Base-by-base conservation (phyloP, 1,140 invertebrate genomes). In the Oryzaephilus surinamensis region DNA sequence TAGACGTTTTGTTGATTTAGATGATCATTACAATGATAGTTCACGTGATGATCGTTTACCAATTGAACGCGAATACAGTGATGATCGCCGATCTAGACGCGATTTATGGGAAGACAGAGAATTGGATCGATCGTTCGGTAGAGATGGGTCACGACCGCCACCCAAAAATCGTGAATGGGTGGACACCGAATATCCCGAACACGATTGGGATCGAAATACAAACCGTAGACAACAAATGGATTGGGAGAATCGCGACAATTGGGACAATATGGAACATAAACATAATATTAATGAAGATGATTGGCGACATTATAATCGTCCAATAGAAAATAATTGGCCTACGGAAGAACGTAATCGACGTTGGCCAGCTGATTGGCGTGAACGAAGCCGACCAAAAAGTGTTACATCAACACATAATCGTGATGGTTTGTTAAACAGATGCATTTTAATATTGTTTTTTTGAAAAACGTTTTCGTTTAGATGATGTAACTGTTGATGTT, bases 131-230 rank as follows among this genome's bases (percentile, higher is more conserved):
- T 24, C 41, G 8, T 60, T 56, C 38, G 43, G 34, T 8, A 41
- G 55, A 13, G 51, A 51, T 15, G 54, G 56, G 32, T 48, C 44
- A 1, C 35, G 52, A 31, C 43, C 45, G 2, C 32, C 31, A 2
- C 20, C 38, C 10, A 48, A 48, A 32, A 50, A 44, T 4, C 26
- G 58, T n/a, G 58, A 57, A 30, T 52, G 43, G 38, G n/a, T n/a
- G n/a, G 55, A 54, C 19, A 13, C 37, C 12, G 53, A 55, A 14
- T 58, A 53, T 40, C 27, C 41, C 5, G 52, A 60, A 27, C 50
- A 53, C 24, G 57, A 61, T n/a, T 60, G 56, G 56, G 54, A 60
- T 37, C 36, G 50, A 27, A n/a, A n/a, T n/a, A n/a, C n/a, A n/a
- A n/a, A n/a, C 4, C 19, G 8, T 5, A 20, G 8, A 8, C 19